phyloP scores from a whole-genome alignment of 2,888 invertebrate species.

The Autographa gamma region DNA sequence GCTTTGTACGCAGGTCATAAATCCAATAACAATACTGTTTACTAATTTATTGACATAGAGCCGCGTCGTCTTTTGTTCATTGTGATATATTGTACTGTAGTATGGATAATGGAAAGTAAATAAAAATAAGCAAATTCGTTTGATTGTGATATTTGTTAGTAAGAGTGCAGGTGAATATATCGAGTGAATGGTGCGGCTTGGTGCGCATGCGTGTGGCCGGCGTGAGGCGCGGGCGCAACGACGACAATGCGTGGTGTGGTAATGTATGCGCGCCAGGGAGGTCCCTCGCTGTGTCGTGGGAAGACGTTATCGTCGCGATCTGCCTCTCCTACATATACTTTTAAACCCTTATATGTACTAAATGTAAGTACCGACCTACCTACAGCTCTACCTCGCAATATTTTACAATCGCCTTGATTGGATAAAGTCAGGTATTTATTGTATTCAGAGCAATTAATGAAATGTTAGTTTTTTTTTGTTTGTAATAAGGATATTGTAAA shows the following conservation, averaged over 20 bases:
- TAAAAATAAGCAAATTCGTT: conserved; percentile 41
- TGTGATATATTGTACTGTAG: conserved; percentile 12
- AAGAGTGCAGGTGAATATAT: conserved; percentile 57
- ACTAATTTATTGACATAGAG: conserved; percentile 5
- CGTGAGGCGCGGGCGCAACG: conserved; percentile 57
- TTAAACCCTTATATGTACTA: conserved; percentile 50
- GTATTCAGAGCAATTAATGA: background rate
- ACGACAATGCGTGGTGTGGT: conserved; percentile 77
- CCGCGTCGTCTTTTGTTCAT: conserved; percentile 20
- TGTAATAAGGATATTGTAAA: conserved; percentile 3
- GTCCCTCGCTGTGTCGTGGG: conserved; percentile 80
- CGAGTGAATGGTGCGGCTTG: conserved; percentile 43
- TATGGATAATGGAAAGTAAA: conserved; percentile 14
- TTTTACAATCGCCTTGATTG: conserved; percentile 34
- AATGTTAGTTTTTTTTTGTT: background rate
- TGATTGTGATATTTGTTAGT: conserved; percentile 45
- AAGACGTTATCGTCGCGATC: conserved; percentile 74
- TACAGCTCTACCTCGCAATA: conserved; percentile 23
- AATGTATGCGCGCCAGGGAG: conserved; percentile 87
- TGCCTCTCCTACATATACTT: conserved; percentile 57
- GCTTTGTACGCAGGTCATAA: conserved; percentile 2
- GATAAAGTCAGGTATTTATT: conserved; percentile 12
- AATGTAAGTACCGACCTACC: conserved; percentile 29
- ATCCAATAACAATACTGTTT: background rate
- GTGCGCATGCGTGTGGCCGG: conserved; percentile 62